These are phyloP conservation scores for Acromyrmex heyeri DNA, from an alignment of 1,140 invertebrate species.

Conservation along the genomic window DNA sequence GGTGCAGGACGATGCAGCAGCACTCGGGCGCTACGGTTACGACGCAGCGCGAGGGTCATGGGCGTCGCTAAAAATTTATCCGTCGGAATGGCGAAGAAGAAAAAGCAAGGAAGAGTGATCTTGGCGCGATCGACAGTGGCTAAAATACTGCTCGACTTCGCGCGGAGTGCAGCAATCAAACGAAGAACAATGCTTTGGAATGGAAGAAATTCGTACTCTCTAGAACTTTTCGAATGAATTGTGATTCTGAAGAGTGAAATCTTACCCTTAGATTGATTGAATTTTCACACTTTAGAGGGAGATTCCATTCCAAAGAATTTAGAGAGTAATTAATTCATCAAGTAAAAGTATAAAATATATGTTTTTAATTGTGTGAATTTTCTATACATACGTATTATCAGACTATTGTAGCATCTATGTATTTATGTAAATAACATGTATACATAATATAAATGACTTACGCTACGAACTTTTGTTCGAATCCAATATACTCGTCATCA, in stretches of 20 bases:
- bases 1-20: conserved; percentile 67
- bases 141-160: background rate
- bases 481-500: background rate
- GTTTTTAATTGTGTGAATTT: background rate
- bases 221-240: too few relatives aligned
- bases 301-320: too few relatives aligned
- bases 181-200: background rate
- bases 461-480: too few relatives aligned
- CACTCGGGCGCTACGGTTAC: conserved; percentile 57
- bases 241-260: too few relatives aligned
- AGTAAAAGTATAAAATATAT: background rate
- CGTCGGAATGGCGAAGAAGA: background rate
- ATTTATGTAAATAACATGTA: too few relatives aligned
- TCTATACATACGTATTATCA: background rate
- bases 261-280: too few relatives aligned
- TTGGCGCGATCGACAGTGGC: background rate
- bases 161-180: background rate
- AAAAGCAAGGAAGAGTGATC: background rate
- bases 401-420: background rate
- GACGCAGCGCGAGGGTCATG: conserved; percentile 46
- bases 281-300: too few relatives aligned
- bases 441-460: too few relatives aligned
- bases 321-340: background rate
- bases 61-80: conserved; percentile 63
- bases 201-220: background rate